These are phyloP conservation scores for Alectura lathami DNA, from an alignment of 2,113 vertebrate species.

Conservation along the genomic window DNA sequence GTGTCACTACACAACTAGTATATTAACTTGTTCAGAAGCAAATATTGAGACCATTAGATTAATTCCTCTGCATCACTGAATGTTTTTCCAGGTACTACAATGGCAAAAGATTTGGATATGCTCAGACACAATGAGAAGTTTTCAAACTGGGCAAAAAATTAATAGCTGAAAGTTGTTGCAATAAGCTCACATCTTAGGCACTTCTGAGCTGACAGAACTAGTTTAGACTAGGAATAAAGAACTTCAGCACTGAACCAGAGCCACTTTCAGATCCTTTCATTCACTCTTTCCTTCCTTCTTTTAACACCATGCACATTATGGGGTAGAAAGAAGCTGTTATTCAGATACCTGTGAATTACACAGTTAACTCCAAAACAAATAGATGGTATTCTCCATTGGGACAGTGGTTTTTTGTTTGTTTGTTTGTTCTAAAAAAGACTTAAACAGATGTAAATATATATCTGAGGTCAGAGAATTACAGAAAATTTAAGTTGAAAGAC, in stretches of 20 bases:
- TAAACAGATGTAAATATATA: neutral
- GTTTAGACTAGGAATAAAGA: neutral
- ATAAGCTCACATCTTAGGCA: neutral
- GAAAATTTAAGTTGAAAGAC: constrained; percentile 21
- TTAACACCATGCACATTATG: neutral
- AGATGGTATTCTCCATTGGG: neutral
- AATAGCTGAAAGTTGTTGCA: neutral
- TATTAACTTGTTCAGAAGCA: neutral
- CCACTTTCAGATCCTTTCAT: neutral
- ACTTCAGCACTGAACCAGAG: neutral
- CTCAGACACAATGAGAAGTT: neutral
- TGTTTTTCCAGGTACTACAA: neutral
- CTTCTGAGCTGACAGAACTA: too few relatives aligned
- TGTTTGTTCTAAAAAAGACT: neutral
- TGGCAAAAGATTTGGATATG: neutral
- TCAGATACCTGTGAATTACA: neutral
- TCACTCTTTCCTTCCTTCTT: neutral
- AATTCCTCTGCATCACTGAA: neutral
- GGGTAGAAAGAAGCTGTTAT: neutral
- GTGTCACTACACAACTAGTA: neutral
- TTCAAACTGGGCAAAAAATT: neutral
- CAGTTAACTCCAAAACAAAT: neutral
- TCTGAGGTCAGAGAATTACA: neutral
- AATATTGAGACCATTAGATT: neutral
- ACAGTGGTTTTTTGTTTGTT: neutral